Evolutionary conservation across 1,140 invertebrate genomes (phyloP).

Genomic region (Lutraria rhynchaena): DNA sequence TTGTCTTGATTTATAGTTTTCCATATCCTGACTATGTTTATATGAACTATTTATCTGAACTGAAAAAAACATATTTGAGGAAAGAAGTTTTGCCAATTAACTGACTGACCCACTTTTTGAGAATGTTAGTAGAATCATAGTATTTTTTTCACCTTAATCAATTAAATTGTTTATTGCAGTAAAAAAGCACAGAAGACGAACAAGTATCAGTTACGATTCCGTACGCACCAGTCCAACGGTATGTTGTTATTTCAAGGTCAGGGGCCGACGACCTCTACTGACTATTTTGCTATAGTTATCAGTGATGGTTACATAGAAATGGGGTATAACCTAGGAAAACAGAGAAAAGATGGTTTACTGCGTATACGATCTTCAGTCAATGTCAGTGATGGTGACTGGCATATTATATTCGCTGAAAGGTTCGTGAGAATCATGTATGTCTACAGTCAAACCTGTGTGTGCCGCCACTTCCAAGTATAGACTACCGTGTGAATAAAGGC

Average conservation of each 20-base stretch:
- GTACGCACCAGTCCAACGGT: constrained; percentile 86
- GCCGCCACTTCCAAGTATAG: too few relatives aligned
- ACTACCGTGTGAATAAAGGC: too few relatives aligned
- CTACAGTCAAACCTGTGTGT: too few relatives aligned
- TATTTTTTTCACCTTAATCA: background rate
- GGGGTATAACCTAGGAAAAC: constrained; percentile 86
- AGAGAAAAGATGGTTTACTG: constrained; percentile 82
- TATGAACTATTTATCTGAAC: too few relatives aligned
- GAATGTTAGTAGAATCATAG: too few relatives aligned
- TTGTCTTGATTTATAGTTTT: too few relatives aligned
- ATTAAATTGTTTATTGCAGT: constrained; percentile 73
- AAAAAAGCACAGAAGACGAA: constrained; percentile 86
- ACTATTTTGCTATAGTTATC: constrained; percentile 86
- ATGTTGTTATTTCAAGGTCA: constrained; percentile 88
- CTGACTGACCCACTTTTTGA: too few relatives aligned
- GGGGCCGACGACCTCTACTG: constrained; percentile 83
- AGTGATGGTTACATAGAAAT: constrained; percentile 86
- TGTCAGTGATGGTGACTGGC: constrained; percentile 79
- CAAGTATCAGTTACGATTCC: constrained; percentile 88
- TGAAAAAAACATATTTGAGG: background rate
- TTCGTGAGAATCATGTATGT: too few relatives aligned
- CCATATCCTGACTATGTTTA: background rate
- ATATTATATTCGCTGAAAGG: constrained; percentile 60
- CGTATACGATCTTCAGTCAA: constrained; percentile 85
- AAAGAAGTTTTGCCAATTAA: background rate